phyloP scores from a whole-genome alignment of 2,888 invertebrate species.

The Trissonchulus sp. region DNA sequence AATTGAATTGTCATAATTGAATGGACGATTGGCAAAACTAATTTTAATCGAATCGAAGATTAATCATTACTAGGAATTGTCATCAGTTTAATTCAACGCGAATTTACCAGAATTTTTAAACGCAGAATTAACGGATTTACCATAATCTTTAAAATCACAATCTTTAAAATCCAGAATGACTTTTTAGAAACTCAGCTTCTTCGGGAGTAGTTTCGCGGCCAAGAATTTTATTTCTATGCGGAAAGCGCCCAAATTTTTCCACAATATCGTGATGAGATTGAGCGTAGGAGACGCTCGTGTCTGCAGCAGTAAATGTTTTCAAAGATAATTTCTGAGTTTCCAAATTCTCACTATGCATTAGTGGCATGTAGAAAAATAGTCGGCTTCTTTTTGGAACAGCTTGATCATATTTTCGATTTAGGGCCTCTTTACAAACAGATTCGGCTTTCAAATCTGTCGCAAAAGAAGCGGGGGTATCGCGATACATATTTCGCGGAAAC shows the following conservation, averaged over 20 bases:
- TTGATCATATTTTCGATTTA: not conserved
- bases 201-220: not conserved
- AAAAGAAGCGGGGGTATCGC: not conserved
- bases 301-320: too few species aligned
- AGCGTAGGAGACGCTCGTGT: not conserved
- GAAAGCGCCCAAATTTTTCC: not conserved
- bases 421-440: not conserved
- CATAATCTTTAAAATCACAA: not conserved
- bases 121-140: too few species aligned
- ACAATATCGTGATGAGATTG: not conserved
- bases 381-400: not conserved
- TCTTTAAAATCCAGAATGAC: constrained; percentile 56
- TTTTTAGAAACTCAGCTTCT: constrained; percentile 37
- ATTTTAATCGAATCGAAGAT: too few species aligned
- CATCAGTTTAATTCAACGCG: too few species aligned
- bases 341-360: not conserved
- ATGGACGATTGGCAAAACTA: too few species aligned
- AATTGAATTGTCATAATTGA: too few species aligned
- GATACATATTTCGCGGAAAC: not conserved
- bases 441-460: not conserved
- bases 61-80: too few species aligned
- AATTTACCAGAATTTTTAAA: too few species aligned
- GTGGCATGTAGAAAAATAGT: not conserved
- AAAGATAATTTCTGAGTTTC: too few species aligned
- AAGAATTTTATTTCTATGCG: constrained; percentile 10